Conservation (phyloP, 1,140 invertebrate genomes). For the Drosophila parvula region DNA sequence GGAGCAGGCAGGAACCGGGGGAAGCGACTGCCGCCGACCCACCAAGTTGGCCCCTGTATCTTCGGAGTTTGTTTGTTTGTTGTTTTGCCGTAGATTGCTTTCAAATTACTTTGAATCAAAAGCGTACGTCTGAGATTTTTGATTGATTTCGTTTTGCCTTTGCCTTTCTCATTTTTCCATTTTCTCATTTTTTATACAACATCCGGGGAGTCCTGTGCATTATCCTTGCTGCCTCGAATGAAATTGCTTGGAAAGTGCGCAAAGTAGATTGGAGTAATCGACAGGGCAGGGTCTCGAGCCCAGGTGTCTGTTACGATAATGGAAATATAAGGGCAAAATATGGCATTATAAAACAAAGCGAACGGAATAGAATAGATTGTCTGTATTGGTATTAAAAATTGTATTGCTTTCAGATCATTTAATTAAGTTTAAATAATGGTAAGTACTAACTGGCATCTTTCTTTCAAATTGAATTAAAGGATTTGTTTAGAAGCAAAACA, state of each 20-base stretch:
- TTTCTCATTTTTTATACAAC: slow-evolving; percentile 23
- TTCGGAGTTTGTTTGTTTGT: slow-evolving; percentile 62
- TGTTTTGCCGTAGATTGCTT: slow-evolving; percentile 72
- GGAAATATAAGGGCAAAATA: slow-evolving; percentile 25
- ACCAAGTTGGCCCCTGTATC: slow-evolving; percentile 65
- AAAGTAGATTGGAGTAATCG: slow-evolving; percentile 68
- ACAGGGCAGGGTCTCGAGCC: not conserved
- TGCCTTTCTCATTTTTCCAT: slow-evolving; percentile 25
- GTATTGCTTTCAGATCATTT: not conserved
- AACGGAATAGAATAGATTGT: not conserved
- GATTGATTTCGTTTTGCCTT: slow-evolving; percentile 73
- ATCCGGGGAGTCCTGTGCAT: slow-evolving; percentile 13
- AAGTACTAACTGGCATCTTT: not conserved
- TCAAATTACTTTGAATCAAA: slow-evolving; percentile 77
- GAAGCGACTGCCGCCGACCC: slow-evolving; percentile 23
- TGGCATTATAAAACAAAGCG: slow-evolving; percentile 3
- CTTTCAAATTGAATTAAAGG: not conserved
- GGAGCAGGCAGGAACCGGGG: not conserved
- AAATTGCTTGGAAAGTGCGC: slow-evolving; percentile 78
- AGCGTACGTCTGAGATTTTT: slow-evolving; percentile 57
- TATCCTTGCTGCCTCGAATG: slow-evolving; percentile 55
- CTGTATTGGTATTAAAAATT: not conserved
- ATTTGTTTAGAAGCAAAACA: not conserved
- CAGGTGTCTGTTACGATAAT: slow-evolving; percentile 34
- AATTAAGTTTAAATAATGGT: not conserved